Base-by-base conservation (phyloP, 2,888 invertebrate genomes). In the Orchesella flavescens region DNA sequence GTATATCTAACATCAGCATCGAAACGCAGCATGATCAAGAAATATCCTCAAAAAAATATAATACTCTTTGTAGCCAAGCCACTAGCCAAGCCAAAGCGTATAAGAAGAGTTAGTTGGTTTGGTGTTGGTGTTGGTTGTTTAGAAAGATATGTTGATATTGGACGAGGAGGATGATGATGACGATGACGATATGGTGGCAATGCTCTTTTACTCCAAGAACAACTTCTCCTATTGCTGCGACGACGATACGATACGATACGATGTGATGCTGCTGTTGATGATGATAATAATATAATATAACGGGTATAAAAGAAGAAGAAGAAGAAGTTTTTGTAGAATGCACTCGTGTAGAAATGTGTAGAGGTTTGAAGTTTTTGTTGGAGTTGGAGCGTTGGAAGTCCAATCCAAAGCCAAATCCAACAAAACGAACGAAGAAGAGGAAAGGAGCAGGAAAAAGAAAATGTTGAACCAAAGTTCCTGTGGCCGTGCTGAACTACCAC, bases 401-500 rank as follows among this genome's bases (percentile, higher is more conserved):
- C n/a, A n/a, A n/a, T n/a, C n/a, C n/a, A n/a, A n/a, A n/a, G n/a
- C n/a, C n/a, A n/a, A n/a, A n/a, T n/a, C n/a, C n/a, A n/a, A n/a
- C n/a, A n/a, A n/a, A n/a, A n/a, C n/a, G n/a, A n/a, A n/a, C n/a
- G n/a, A n/a, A n/a, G 34, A 7, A 34, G 34, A 23, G 17, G 63
- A 69, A 69, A 49, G 15, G 34, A 46, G 43, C 5, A 43, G 21
- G 49, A 43, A 74, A 49, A 75, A 61, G 72, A 80, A 65, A 73
- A 80, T 80, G 65, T 66, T 80, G 49, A 80, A 73, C 66, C 66
- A 80, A 61, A 80, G 80, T 80, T 80, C 73, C 80, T 73, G 80
- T 65, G 80, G 65, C 72, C 34, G 23, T 23, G 66, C 44, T 66
- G 63, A 13, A 63, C n/a, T n/a, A n/a, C n/a, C n/a, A 23, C 57